phyloP scores from a whole-genome alignment of 1,140 invertebrate species.

The Panonychus citri region DNA sequence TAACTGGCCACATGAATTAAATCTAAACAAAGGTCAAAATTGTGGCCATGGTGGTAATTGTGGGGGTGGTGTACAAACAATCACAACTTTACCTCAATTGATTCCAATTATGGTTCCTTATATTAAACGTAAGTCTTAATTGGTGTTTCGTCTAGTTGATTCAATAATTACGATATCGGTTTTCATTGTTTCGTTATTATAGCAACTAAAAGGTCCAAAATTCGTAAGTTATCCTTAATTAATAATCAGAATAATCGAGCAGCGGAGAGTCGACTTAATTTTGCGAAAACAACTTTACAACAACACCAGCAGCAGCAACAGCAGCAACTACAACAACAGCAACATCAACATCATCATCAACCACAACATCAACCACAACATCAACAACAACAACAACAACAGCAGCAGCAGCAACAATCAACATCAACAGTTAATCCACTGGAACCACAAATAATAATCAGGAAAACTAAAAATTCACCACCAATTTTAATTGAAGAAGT shows the following conservation, averaged over 20 bases:
- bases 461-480: background rate
- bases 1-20: too few species aligned
- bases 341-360: background rate
- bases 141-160: background rate
- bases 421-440: background rate
- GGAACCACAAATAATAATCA: background rate
- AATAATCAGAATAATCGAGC: background rate
- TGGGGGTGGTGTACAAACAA: background rate
- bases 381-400: background rate
- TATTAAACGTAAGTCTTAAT: background rate
- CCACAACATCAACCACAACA: background rate
- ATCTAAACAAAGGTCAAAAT: too few species aligned
- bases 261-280: background rate
- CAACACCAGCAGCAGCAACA: background rate
- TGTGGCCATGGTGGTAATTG: background rate
- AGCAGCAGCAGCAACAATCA: background rate
- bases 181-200: background rate
- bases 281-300: background rate
- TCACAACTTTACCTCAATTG: background rate
- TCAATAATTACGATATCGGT: background rate
- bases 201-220: background rate
- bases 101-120: background rate
- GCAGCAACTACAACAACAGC: background rate
- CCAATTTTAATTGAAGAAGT: background rate
- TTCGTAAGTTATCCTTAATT: background rate